These are phyloP conservation scores for Chlorodrepanis virens DNA, from an alignment of 2,113 vertebrate species.

Conservation along the genomic window DNA sequence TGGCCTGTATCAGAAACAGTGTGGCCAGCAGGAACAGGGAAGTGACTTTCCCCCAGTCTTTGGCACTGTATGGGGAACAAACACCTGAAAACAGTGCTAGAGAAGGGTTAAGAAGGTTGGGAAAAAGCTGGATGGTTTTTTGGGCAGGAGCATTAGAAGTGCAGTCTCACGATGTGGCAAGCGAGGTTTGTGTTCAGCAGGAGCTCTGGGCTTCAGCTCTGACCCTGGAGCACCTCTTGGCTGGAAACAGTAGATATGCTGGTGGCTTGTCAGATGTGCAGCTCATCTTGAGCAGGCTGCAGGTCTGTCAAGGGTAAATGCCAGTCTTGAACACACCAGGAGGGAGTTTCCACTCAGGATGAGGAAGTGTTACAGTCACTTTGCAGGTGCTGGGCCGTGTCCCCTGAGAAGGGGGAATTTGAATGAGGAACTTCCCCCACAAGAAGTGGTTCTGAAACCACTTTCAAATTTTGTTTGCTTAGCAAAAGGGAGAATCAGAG, in stretches of 20 bases:
- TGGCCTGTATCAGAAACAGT: not conserved
- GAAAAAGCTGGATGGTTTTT: not conserved
- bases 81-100: not conserved
- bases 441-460: not conserved
- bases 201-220: fast-evolving
- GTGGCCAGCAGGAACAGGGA: not conserved
- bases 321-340: fast-evolving
- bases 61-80: not conserved
- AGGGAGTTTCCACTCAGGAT: not conserved
- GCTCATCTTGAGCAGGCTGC: not conserved
- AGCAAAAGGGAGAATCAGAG: not conserved
- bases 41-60: not conserved
- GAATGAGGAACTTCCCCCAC: not conserved
- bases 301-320: not conserved
- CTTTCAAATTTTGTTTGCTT: not conserved
- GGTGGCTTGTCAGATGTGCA: not conserved
- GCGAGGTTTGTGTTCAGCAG: not conserved
- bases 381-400: not conserved
- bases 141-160: not conserved
- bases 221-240: not conserved
- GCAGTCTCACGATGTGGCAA: fast-evolving
- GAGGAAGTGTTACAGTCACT: not conserved
- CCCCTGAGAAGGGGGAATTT: not conserved
- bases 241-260: not conserved
- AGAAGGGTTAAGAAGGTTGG: not conserved